Conservation (phyloP, 2,888 invertebrate genomes). For the Galeopsomyia nigrocyanea region DNA sequence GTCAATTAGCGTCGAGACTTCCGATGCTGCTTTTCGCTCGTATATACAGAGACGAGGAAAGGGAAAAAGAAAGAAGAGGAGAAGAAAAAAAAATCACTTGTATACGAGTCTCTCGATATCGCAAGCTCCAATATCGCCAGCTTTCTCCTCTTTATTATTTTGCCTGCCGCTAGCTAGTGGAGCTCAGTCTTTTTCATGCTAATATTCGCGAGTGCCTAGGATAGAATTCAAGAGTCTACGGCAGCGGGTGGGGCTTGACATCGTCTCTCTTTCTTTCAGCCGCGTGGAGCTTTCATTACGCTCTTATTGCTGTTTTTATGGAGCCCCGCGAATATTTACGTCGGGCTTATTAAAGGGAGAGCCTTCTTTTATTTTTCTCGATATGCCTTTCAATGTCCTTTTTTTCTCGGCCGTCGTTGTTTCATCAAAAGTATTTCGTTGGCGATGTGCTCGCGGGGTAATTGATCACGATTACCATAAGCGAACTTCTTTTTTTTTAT, state of each 20-base stretch:
- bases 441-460: neutral
- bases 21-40: slow-evolving; percentile 3
- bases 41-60: slow-evolving; percentile 19
- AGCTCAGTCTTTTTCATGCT: slow-evolving; percentile 43
- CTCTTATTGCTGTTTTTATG: slow-evolving; percentile 38
- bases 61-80: neutral
- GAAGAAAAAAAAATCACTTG: slow-evolving; percentile 30
- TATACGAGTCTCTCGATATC: slow-evolving; percentile 35
- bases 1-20: slow-evolving; percentile 35
- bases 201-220: slow-evolving; percentile 45
- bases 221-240: slow-evolving; percentile 34
- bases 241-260: slow-evolving; percentile 27
- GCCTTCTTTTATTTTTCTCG: neutral
- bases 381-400: no score
- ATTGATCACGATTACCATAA: slow-evolving; percentile 37
- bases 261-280: slow-evolving; percentile 26
- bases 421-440: no score
- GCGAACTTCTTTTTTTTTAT: slow-evolving; percentile 24
- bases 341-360: slow-evolving; percentile 18
- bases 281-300: slow-evolving; percentile 34
- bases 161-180: neutral
- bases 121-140: slow-evolving; percentile 32
- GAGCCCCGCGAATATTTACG: slow-evolving; percentile 16
- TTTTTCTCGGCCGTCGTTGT: neutral
- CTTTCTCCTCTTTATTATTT: slow-evolving; percentile 43